Conservation (phyloP, 2,888 invertebrate genomes). For the Silvanus unidentatus region DNA sequence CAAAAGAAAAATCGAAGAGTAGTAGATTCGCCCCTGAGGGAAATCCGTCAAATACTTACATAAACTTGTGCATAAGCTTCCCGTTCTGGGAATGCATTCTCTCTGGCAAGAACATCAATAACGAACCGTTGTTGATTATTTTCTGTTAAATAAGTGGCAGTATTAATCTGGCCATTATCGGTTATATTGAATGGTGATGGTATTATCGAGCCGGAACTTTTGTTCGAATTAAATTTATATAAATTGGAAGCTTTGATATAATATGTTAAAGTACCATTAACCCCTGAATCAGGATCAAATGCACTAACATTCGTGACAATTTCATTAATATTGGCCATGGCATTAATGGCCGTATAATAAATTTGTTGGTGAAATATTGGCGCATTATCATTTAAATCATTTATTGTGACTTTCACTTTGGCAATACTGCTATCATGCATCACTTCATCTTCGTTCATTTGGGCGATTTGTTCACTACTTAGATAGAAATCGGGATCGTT, state of each 20-base stretch:
- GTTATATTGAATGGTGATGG: slow-evolving; percentile 82
- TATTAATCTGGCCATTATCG: slow-evolving; percentile 64
- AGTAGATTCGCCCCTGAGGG: background rate
- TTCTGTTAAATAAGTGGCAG: slow-evolving; percentile 78
- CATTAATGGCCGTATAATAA: slow-evolving; percentile 59
- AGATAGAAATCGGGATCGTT: slow-evolving; percentile 73
- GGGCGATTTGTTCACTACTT: slow-evolving; percentile 47
- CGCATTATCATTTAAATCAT: slow-evolving; percentile 81
- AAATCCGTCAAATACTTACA: slow-evolving; percentile 57
- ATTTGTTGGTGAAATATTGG: slow-evolving; percentile 50
- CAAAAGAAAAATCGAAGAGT: slow-evolving; percentile 7
- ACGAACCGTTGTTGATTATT: slow-evolving; percentile 85
- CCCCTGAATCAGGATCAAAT: slow-evolving; percentile 74
- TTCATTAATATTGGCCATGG: slow-evolving; percentile 71
- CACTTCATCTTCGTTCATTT: slow-evolving; percentile 40
- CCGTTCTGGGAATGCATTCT: slow-evolving; percentile 70
- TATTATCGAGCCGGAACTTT: slow-evolving; percentile 78
- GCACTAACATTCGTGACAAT: slow-evolving; percentile 71
- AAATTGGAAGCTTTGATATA: slow-evolving; percentile 75
- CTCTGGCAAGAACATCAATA: slow-evolving; percentile 76
- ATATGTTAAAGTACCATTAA: slow-evolving; percentile 77
- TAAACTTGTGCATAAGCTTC: slow-evolving; percentile 71
- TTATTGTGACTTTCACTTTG: slow-evolving; percentile 63
- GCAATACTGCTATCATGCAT: slow-evolving; percentile 62
- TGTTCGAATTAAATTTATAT: slow-evolving; percentile 70